Evolutionary conservation across 2,797 vertebrate genomes (phyloP).

Genomic region (Myotis daubentonii): DNA sequence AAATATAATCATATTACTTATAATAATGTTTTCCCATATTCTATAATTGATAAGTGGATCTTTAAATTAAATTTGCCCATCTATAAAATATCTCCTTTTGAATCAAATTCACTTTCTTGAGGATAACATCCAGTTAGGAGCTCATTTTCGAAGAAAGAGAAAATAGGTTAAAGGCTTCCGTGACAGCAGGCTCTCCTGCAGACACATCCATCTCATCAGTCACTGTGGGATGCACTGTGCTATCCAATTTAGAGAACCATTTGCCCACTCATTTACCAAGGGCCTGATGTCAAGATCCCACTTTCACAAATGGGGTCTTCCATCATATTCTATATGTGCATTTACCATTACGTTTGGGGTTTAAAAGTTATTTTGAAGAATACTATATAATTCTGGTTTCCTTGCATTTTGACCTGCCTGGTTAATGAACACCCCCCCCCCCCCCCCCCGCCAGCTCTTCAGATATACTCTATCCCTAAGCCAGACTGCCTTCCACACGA

Average conservation of each 20-base stretch:
- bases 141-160: slow-evolving; percentile 55
- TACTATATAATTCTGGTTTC: not conserved
- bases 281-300: slow-evolving; percentile 69
- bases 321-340: slow-evolving; percentile 49
- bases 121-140: slow-evolving; percentile 46
- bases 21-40: slow-evolving; percentile 42
- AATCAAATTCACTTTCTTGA: slow-evolving; percentile 65
- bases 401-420: slow-evolving; percentile 20
- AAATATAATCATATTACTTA: slow-evolving; percentile 20
- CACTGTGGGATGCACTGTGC: slow-evolving; percentile 75
- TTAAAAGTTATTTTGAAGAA: slow-evolving; percentile 59
- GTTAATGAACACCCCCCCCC: not conserved
- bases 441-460: slow-evolving; percentile 56
- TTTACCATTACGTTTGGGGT: slow-evolving; percentile 51
- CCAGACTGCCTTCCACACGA: slow-evolving; percentile 46
- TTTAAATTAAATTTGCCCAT: slow-evolving; percentile 62
- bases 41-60: slow-evolving; percentile 37
- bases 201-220: slow-evolving; percentile 83
- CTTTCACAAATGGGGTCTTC: slow-evolving; percentile 69
- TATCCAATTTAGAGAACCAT: slow-evolving; percentile 83
- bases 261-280: slow-evolving; percentile 78
- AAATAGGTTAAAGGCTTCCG: slow-evolving; percentile 77
- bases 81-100: slow-evolving; percentile 54
- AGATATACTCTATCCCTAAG: slow-evolving; percentile 48
- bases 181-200: slow-evolving; percentile 27